Percentiles rank a stretch among this genome's conserved stretches.
These are phyloP conservation scores for Cerceris rybyensis DNA, from an alignment of 2,888 invertebrate species.

Conservation along the genomic window DNA sequence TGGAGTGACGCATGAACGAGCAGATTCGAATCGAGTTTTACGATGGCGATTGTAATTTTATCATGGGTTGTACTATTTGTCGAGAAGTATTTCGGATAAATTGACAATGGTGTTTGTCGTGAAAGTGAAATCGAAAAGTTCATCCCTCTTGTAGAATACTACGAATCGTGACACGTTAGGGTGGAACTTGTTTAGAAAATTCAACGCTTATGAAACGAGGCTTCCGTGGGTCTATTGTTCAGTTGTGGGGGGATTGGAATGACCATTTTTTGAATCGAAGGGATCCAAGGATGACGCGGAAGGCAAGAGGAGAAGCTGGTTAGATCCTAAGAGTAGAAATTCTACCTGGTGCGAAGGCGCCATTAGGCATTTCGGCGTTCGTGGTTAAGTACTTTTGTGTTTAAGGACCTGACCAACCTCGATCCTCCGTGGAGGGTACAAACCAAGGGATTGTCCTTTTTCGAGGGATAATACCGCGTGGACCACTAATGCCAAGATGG, in stretches of 20 bases:
- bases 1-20: conserved; percentile 9
- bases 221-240: not conserved
- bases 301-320: conserved; percentile 16
- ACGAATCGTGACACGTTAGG: conserved; percentile 15
- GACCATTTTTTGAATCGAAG: not conserved
- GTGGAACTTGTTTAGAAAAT: not conserved
- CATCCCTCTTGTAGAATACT: not conserved
- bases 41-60: conserved; percentile 1
- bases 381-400: conserved; percentile 54
- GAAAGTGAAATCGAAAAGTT: not conserved
- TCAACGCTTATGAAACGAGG: conserved; percentile 8
- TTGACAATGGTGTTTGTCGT: not conserved
- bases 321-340: conserved; percentile 35
- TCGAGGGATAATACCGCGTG: conserved; percentile 66
- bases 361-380: conserved; percentile 49
- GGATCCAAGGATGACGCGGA: not conserved
- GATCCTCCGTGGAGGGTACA: conserved; percentile 23
- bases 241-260: too few relatives aligned
- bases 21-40: conserved; percentile 1
- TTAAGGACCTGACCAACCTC: conserved; percentile 38
- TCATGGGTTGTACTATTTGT: not conserved
- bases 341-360: conserved; percentile 54
- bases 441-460: conserved; percentile 58
- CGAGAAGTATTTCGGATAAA: not conserved
- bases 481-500: conserved; percentile 70